Conservation (phyloP, 2,113 vertebrate species). For the Pelecanus crispus region DNA sequence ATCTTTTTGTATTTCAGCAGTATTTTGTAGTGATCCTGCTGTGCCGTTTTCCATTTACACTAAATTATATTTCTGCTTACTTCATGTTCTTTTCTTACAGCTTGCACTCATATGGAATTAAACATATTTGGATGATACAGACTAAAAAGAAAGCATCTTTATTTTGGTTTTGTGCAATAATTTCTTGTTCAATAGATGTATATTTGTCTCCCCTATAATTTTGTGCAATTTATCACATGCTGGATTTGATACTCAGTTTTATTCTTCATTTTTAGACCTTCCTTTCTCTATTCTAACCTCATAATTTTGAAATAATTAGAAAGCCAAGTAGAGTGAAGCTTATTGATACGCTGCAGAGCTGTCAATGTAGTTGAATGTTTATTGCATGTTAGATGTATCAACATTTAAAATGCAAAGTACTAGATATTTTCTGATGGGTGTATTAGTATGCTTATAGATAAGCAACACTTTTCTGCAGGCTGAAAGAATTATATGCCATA, state of each 20-base stretch:
- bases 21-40: neutral
- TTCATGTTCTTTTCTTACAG: neutral
- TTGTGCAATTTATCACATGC: neutral
- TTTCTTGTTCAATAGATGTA: accelerated
- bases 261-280: neutral
- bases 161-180: neutral
- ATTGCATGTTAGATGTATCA: neutral
- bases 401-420: neutral
- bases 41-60: neutral
- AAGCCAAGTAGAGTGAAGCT: neutral
- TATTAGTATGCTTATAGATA: neutral
- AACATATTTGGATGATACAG: neutral
- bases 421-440: neutral
- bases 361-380: neutral
- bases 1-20: neutral
- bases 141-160: neutral
- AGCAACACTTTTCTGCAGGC: neutral
- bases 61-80: neutral
- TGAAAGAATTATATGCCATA: neutral
- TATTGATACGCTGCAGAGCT: neutral
- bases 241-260: neutral
- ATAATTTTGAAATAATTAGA: neutral
- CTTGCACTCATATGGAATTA: neutral
- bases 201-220: neutral
- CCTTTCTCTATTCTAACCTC: neutral